Percentiles rank a stretch among this genome's conserved stretches.
Evolutionary conservation across 1,140 invertebrate species (phyloP).

Genomic region (Hydropsyche tenuis): DNA sequence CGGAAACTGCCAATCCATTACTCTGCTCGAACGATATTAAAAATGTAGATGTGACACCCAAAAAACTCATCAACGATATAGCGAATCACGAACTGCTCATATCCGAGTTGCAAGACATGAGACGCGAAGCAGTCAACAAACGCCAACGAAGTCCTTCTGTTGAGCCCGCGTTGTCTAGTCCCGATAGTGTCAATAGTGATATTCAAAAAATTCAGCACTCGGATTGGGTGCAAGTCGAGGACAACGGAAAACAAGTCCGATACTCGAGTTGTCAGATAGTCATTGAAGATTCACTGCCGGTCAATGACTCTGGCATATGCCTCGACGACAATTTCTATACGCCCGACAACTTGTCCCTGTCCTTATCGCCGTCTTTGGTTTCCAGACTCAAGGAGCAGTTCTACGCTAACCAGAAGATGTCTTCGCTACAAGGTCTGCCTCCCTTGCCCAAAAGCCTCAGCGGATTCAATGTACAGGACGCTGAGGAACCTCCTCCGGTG

Average conservation of each 20-base stretch:
- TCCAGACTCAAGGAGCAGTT: slow-evolving; percentile 65
- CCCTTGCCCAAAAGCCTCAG: slow-evolving; percentile 85
- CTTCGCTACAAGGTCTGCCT: slow-evolving; percentile 76
- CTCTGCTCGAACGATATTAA: slow-evolving; percentile 19
- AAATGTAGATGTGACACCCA: slow-evolving; percentile 43
- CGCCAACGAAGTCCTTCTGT: slow-evolving; percentile 53
- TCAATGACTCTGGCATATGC: slow-evolving; percentile 47
- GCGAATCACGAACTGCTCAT: slow-evolving; percentile 67
- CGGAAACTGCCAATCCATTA: slow-evolving; percentile 27
- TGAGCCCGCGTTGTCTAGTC: slow-evolving; percentile 46
- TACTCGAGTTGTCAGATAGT: slow-evolving; percentile 60
- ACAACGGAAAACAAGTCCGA: slow-evolving; percentile 55
- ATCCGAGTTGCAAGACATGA: slow-evolving; percentile 65
- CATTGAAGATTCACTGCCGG: slow-evolving; percentile 52
- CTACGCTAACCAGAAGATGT: slow-evolving; percentile 66
- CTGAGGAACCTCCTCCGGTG: slow-evolving; percentile 75
- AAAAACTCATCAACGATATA: slow-evolving; percentile 62
- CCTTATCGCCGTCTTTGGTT: slow-evolving; percentile 52
- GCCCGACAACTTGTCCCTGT: slow-evolving; percentile 36
- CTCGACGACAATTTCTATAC: slow-evolving; percentile 47
- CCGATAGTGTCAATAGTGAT: slow-evolving; percentile 45
- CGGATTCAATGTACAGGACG: slow-evolving; percentile 73
- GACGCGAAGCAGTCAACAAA: slow-evolving; percentile 55
- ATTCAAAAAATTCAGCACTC: slow-evolving; percentile 56
- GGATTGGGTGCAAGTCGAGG: slow-evolving; percentile 58